Evolutionary conservation across 2,113 vertebrate genomes (phyloP).

Genomic region (Grammomys surdaster): DNA sequence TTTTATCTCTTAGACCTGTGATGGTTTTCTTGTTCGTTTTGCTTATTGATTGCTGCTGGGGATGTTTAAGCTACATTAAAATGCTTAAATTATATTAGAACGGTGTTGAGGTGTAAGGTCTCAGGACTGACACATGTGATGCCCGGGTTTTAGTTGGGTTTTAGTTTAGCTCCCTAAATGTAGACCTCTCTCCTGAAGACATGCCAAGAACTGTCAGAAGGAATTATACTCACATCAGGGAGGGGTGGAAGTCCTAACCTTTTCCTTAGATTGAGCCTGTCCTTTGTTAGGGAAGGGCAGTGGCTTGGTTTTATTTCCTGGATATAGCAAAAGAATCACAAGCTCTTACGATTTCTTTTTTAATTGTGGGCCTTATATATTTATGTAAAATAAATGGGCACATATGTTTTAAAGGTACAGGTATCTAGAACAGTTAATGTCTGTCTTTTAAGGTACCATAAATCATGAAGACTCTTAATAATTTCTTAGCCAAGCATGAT

Average conservation of each 20-base stretch:
- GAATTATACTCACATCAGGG: not conserved
- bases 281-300: not conserved
- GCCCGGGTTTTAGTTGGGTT: not conserved
- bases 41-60: not conserved
- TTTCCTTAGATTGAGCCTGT: not conserved
- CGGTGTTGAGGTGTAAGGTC: not conserved
- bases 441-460: not conserved
- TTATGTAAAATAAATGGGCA: not conserved
- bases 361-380: not conserved
- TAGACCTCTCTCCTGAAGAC: not conserved
- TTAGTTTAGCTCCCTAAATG: no score
- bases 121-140: not conserved
- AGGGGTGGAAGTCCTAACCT: not conserved
- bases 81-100: not conserved
- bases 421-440: not conserved
- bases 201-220: not conserved
- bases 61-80: not conserved
- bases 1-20: not conserved
- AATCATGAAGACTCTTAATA: not conserved
- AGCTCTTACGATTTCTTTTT: not conserved
- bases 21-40: not conserved
- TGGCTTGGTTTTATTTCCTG: not conserved
- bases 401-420: not conserved
- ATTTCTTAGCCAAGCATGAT: not conserved
- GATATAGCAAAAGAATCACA: not conserved